These are phyloP conservation scores for Caerostris extrusa DNA, from an alignment of 1,140 invertebrate species.

Conservation along the genomic window DNA sequence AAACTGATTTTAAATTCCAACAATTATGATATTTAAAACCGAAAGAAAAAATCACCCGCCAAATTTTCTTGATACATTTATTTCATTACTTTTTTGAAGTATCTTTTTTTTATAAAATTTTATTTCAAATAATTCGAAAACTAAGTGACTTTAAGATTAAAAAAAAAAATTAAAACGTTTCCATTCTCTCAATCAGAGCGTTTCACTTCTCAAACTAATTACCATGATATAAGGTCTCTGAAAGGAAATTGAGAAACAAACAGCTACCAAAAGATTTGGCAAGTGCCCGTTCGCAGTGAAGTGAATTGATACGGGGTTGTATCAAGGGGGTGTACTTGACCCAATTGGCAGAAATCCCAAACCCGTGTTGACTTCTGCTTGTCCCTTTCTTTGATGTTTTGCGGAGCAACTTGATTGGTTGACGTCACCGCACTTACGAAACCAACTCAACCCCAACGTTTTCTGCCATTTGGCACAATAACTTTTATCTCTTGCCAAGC, in stretches of 20 bases:
- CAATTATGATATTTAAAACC: too few species aligned
- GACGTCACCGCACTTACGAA: background rate
- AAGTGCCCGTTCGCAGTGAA: background rate
- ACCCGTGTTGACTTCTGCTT: background rate
- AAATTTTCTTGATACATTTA: too few species aligned
- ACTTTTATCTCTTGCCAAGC: background rate
- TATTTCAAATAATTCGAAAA: too few species aligned
- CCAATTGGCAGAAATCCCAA: conserved; percentile 26
- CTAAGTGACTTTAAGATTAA: too few species aligned
- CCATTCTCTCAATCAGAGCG: too few species aligned
- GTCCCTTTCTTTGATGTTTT: background rate
- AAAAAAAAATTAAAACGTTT: too few species aligned
- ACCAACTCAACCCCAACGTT: too few species aligned
- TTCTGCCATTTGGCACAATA: too few species aligned
- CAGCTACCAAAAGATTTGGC: background rate
- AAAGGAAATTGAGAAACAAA: background rate
- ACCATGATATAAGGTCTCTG: background rate
- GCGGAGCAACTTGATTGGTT: conserved; percentile 19
- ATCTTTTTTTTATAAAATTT: too few species aligned
- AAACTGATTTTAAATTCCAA: too few species aligned
- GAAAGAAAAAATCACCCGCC: too few species aligned
- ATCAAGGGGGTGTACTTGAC: conserved; percentile 4
- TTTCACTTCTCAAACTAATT: background rate
- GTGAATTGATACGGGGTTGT: background rate
- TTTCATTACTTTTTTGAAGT: too few species aligned